Percentiles rank a stretch among this genome's conserved stretches.
These are phyloP conservation scores for Platichthys stellatus DNA, from an alignment of 2,113 vertebrate genomes.

Conservation along the genomic window DNA sequence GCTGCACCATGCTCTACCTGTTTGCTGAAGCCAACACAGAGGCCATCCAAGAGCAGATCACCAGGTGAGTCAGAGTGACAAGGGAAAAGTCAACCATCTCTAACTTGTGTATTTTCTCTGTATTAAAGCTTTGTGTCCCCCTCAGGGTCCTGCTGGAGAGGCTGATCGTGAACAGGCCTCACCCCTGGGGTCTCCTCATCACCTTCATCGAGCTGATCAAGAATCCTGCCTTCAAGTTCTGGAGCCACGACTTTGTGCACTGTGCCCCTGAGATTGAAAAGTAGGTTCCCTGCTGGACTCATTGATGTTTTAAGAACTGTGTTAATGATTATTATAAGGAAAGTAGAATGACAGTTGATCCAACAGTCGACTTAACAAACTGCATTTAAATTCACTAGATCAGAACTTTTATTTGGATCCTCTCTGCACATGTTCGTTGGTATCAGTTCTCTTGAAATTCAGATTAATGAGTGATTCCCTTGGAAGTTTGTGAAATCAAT, in stretches of 20 bases:
- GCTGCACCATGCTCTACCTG: constrained; percentile 98
- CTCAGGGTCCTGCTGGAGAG: constrained; percentile 95
- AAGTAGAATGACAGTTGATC: neutral
- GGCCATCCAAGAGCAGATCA: constrained; percentile 99
- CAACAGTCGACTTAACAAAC: too few species aligned
- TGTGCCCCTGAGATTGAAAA: constrained; percentile 99
- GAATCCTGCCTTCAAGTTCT: constrained; percentile 99
- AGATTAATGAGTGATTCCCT: too few species aligned
- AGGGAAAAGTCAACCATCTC: accelerated
- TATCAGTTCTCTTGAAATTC: too few species aligned
- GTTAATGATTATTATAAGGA: neutral
- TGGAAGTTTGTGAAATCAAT: too few species aligned
- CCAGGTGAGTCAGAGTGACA: constrained; percentile 79
- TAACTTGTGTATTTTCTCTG: accelerated
- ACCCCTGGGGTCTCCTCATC: constrained; percentile 99
- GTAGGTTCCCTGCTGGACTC: constrained; percentile 77
- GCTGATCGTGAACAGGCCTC: constrained; percentile 98
- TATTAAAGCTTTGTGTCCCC: neutral
- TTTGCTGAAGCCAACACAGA: constrained; percentile 99
- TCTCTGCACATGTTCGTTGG: too few species aligned
- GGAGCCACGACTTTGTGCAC: constrained; percentile 99
- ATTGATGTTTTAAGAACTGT: too few species aligned
- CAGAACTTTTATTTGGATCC: too few species aligned
- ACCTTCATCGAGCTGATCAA: constrained; percentile 99
- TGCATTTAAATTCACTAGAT: too few species aligned